phyloP scores from a whole-genome alignment of 1,140 invertebrate species.

The Acromyrmex charruanus region DNA sequence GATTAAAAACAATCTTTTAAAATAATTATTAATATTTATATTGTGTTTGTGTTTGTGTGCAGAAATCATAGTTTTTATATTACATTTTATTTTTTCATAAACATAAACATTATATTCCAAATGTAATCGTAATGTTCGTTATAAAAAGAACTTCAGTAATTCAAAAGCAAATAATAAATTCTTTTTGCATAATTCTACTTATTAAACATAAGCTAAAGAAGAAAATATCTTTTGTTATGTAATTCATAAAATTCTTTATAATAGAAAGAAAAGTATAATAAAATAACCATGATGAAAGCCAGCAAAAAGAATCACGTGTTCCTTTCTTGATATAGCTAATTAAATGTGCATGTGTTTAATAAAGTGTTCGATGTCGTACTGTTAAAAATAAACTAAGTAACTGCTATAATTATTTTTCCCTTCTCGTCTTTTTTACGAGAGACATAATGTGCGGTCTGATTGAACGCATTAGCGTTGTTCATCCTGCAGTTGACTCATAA shows the following conservation, averaged over 20 bases:
- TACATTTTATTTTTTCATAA: not conserved
- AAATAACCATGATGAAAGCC: not conserved
- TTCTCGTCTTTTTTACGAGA: not conserved
- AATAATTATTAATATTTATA: not conserved
- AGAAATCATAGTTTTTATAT: not conserved
- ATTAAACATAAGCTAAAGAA: not conserved
- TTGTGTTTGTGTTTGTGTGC: not conserved
- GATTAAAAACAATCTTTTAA: not conserved
- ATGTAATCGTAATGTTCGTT: not conserved
- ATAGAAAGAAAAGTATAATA: not conserved
- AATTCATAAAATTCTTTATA: not conserved
- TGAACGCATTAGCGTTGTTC: slow-evolving; percentile 43
- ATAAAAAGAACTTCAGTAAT: not conserved
- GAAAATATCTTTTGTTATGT: not conserved
- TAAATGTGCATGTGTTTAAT: not conserved
- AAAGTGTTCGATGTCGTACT: not conserved
- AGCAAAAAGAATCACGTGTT: not conserved
- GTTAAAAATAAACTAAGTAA: not conserved
- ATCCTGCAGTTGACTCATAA: slow-evolving; percentile 51
- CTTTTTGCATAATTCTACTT: not conserved
- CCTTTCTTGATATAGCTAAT: not conserved
- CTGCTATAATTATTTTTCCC: not conserved
- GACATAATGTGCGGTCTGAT: slow-evolving; percentile 29
- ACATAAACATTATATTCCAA: not conserved
- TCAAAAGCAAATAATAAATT: not conserved